phyloP scores from a whole-genome alignment of 2,797 vertebrate species.

The Gymnodraco acuticeps region DNA sequence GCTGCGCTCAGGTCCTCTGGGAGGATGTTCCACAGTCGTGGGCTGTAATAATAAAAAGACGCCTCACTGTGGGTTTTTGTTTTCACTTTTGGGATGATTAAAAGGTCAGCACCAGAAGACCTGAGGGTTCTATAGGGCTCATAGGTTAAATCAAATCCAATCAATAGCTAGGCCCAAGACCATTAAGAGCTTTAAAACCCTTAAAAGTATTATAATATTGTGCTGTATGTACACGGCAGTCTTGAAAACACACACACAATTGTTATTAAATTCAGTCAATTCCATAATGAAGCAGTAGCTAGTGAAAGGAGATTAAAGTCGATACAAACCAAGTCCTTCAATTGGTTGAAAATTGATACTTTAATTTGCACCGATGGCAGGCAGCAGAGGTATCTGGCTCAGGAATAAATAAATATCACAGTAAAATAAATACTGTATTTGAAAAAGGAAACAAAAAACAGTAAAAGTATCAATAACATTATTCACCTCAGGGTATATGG shows the following conservation, averaged over 20 bases:
- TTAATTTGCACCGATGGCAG: not conserved
- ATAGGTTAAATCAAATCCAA: no score
- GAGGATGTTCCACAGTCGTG: no score
- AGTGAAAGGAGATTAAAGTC: not conserved
- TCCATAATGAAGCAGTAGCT: not conserved
- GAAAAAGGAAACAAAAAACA: slow-evolving; percentile 1
- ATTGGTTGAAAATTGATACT: not conserved
- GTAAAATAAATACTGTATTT: not conserved
- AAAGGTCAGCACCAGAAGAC: no score
- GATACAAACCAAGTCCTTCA: not conserved
- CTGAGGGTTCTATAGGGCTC: no score
- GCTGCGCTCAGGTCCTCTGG: no score
- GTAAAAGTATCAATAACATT: slow-evolving; percentile 1
- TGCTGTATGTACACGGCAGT: no score
- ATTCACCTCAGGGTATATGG: not conserved
- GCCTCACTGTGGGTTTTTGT: no score
- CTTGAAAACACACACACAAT: not conserved
- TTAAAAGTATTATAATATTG: no score
- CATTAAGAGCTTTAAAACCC: no score
- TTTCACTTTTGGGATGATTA: no score
- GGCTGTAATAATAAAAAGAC: no score
- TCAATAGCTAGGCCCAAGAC: no score
- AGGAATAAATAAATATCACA: not conserved
- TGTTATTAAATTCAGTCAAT: not conserved
- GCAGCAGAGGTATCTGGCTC: not conserved